Evolutionary conservation across 2,113 vertebrate genomes (phyloP), one percentile per base, ranked within the genome.

Genomic region (Pseudois nayaur): DNA sequence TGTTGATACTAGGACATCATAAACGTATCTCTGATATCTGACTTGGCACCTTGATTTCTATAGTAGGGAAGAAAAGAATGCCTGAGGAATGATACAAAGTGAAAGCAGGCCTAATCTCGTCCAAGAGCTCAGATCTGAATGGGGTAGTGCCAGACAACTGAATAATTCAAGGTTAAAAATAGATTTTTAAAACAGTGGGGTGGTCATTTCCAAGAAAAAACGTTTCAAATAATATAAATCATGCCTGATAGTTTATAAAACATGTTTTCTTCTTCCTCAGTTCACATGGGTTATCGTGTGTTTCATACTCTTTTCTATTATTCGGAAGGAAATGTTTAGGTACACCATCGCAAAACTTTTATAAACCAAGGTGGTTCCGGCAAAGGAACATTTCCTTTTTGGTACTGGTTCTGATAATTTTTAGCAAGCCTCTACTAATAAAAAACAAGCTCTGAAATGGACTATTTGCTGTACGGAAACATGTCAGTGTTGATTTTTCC

Each of bases 401-500:
- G 50, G 62, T 97, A 98, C 96, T 95, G 91, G 91, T n/a, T 98
- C 89, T 95, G 95, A 96, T 40, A 94, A 98, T 92, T 97, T 97
- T 89, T 87, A 97, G 88, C 52, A 60, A 98, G 87, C 13, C 31
- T 74, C 67, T 9, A 40, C n/a, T 92, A 85, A 98, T 89, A 87
- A 93, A 97, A 97, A 97, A 85, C 31, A 60, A 85, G 54, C 57
- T 89, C 1, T 19, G 91, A 87, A 87, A 91, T 82, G 93, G 78
- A 89, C 48, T 97, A 81, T 98, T 97, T 98, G 96, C 92, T 97
- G 33, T 94, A 96, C 91, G 96, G 96, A 97, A 98, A 98, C 95
- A 97, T 89, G 87, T 98, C 98, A 98, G 89, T 81, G 92, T 98
- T 98, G 98, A 97, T 98, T 98, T 98, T 98, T 98, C 98, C 96